Percentiles rank a stretch among this genome's conserved stretches.
phyloP scores from a whole-genome alignment of 2,113 vertebrate species.

The Sylvia atricapilla region DNA sequence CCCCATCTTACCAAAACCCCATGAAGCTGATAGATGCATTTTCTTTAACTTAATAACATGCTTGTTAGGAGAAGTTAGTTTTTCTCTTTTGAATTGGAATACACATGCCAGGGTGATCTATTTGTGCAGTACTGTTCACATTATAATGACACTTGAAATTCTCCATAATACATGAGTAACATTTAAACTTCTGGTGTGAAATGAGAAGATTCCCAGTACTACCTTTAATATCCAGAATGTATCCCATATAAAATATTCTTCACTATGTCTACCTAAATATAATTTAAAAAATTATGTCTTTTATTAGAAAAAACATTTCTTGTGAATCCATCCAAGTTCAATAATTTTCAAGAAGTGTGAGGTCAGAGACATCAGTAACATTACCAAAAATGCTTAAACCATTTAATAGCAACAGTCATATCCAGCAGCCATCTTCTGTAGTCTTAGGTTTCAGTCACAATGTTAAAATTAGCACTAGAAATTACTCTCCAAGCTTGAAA shows the following conservation, averaged over 20 bases:
- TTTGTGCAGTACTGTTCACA: not conserved
- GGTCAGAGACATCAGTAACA: not conserved
- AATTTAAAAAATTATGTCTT: not conserved
- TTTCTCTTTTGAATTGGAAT: not conserved
- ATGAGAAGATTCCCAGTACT: not conserved
- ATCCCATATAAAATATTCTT: not conserved
- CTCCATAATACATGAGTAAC: not conserved
- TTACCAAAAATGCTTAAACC: not conserved
- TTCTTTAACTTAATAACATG: not conserved
- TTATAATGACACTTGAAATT: not conserved
- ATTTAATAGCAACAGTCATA: not conserved
- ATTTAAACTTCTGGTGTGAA: not conserved
- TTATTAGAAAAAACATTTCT: not conserved
- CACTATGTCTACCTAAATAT: not conserved
- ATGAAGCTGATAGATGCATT: not conserved
- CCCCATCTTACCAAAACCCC: not conserved
- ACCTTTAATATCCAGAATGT: not conserved
- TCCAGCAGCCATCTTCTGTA: not conserved
- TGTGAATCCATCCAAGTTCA: not conserved
- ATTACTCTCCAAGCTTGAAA: not conserved
- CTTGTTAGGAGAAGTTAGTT: not conserved
- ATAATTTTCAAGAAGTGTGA: not conserved
- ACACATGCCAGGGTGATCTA: not conserved
- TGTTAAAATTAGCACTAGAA: not conserved
- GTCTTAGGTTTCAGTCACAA: not conserved